Evolutionary conservation across 1,140 invertebrate species (phyloP), one percentile per base, ranked within the genome.

Genomic region (Catajapyx aquilonaris): DNA sequence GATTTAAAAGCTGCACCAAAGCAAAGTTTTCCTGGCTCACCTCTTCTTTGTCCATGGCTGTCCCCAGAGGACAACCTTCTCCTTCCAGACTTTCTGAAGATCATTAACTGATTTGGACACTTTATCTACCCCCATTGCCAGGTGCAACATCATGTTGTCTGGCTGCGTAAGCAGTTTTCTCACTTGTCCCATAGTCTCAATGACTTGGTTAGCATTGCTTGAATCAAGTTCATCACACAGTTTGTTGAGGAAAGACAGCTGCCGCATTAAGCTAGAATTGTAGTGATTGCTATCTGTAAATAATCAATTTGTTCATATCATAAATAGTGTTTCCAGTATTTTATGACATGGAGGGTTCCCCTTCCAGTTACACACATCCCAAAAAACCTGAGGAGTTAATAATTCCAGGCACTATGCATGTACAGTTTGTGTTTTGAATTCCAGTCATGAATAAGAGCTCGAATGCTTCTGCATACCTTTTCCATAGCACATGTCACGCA

Each of bases 241-340:
- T 20, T 70, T 60, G 10, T 63, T 70, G 4, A 90, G 60, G 51
- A 88, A 87, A 35, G 69, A 69, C 31, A 76, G 71, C 48, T 90
- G 84, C 0, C 71, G 60, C 9, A 87, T 50, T 40, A 84, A 65
- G 36, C 71, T 74, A 32, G 62, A 64, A 35, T 66, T 59, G 47
- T 70, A 68, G 40, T 71, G 55, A 52, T 87, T 88, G 46, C 70
- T 80, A 39, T 80, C 77, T 71, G 56, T 35, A 51, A 44, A 44
- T 1, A 43, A 30, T 37, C 20, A 35, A 20, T 20, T 23, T 21
- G 41, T 33, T n/a, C 9, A 39, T 2, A 33, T 20, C 34, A 37
- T 25, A 32, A 38, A 38, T 23, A 20, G 28, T 20, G 16, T 44
- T 9, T 10, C n/a, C n/a, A n/a, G n/a, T n/a, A n/a, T n/a, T n/a